phyloP scores from a whole-genome alignment of 2,888 invertebrate genomes.

The Shargacucullia verbasci region DNA sequence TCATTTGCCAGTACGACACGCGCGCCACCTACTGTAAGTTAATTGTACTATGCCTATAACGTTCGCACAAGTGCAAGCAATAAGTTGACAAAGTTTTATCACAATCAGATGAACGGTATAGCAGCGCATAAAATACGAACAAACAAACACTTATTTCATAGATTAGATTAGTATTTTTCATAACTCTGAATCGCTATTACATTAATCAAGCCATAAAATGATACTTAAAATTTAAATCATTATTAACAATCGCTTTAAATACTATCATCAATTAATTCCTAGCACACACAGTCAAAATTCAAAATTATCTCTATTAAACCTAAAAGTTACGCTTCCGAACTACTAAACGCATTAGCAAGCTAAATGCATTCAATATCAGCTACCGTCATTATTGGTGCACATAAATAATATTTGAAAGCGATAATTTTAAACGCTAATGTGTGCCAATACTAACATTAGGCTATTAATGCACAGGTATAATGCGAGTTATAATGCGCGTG shows the following conservation, averaged over 20 bases:
- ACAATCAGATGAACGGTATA: too few species aligned
- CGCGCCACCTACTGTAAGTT: too few species aligned
- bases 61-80: too few species aligned
- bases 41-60: too few species aligned
- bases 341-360: constrained; percentile 40
- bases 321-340: constrained; percentile 36
- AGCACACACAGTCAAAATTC: constrained; percentile 18
- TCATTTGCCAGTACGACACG: too few species aligned
- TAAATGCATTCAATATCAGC: constrained; percentile 49
- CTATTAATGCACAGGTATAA: constrained; percentile 18
- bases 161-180: too few species aligned
- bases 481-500: constrained; percentile 11
- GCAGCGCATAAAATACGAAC: too few species aligned
- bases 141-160: too few species aligned
- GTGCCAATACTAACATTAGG: constrained; percentile 16
- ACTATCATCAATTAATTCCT: constrained; percentile 21
- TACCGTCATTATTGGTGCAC: constrained; percentile 20
- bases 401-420: constrained; percentile 53
- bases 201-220: too few species aligned
- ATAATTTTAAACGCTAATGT: constrained; percentile 44
- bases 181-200: too few species aligned
- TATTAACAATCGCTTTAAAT: constrained; percentile 11
- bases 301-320: constrained; percentile 27
- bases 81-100: too few species aligned
- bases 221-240: too few species aligned